These are phyloP conservation scores for Chascanopsetta lugubris DNA, from an alignment of 2,113 vertebrate genomes.

Conservation along the genomic window DNA sequence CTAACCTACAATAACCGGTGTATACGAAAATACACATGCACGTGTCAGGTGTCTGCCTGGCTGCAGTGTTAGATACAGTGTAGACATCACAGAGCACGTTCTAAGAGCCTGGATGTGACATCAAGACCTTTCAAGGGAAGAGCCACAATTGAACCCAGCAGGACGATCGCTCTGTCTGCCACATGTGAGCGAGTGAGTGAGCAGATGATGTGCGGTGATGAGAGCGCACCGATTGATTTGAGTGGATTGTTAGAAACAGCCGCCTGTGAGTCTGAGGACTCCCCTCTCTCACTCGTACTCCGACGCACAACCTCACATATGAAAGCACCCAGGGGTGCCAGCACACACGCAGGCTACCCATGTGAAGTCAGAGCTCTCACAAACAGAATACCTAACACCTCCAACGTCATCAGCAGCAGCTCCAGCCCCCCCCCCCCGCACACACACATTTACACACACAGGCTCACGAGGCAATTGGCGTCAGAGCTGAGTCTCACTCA, in stretches of 20 bases:
- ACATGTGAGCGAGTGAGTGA: not conserved
- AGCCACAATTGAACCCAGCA: not conserved
- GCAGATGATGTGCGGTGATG: not conserved
- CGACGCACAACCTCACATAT: conserved; percentile 16
- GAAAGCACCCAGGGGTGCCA: conserved; percentile 35
- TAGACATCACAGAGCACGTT: not conserved
- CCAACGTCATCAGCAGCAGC: conserved; percentile 55
- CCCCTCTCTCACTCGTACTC: conserved; percentile 24
- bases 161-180: not conserved
- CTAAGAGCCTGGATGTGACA: not conserved
- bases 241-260: conserved; percentile 15
- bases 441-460: conserved; percentile 1
- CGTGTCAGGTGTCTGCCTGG: no score
- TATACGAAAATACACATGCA: no score
- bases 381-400: conserved; percentile 75
- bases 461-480: conserved; percentile 58
- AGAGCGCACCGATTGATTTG: conserved; percentile 26
- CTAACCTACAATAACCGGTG: no score
- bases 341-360: conserved; percentile 27
- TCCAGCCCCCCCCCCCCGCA: conserved; percentile 13
- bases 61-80: no score
- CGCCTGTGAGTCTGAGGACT: conserved; percentile 49
- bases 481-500: conserved; percentile 62
- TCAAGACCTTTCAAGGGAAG: not conserved
- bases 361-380: conserved; percentile 50